Evolutionary conservation across 1,140 invertebrate genomes (phyloP), one percentile per base, ranked within the genome.

Genomic region (Euura lappo): DNA sequence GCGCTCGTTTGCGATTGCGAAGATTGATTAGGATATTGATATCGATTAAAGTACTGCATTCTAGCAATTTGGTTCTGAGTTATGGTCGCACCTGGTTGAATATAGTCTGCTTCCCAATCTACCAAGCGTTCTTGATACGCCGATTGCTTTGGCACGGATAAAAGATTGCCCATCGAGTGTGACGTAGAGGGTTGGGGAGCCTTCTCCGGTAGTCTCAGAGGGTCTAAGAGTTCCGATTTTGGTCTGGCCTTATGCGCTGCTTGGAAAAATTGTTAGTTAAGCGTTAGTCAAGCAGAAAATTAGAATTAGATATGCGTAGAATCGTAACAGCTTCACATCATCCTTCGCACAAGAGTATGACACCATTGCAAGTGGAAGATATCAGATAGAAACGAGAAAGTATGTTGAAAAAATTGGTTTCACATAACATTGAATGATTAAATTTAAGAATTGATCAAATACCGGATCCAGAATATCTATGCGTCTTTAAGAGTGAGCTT

Each of bases 221-320:
- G 79, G 45, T 87, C 86, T 81, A 86, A 85, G 72, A 85, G 83
- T 77, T 87, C 87, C 77, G 86, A 87, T 77, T 84, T 87, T 73
- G 86, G 86, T 70, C 87, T 83, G 72, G 79, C 73, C 79, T 87
- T 87, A 86, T 83, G 79, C 74, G 80, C 86, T 87, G 83, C 82
- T 81, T 81, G 80, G 79, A 83, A 84, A 78, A 82, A 81, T 77
- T 70, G 83, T 86, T 86, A 85, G 84, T 86, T 73, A 85, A 86
- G 85, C 84, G 82, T 88, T 88, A 88, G 78, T 88, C 42, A 81
- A 68, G 66, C 66, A 8, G 8, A 60, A 60, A 60, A 60, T 60
- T 8, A 60, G 51, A 60, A 60, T n/a, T 8, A 60, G 13, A 60
- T 60, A 60, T 60, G 51, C 51, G 6, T 60, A 60, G 51, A 60